Evolutionary conservation across 2,888 invertebrate genomes (phyloP).

Genomic region (Yponomeuta cagnagella): DNA sequence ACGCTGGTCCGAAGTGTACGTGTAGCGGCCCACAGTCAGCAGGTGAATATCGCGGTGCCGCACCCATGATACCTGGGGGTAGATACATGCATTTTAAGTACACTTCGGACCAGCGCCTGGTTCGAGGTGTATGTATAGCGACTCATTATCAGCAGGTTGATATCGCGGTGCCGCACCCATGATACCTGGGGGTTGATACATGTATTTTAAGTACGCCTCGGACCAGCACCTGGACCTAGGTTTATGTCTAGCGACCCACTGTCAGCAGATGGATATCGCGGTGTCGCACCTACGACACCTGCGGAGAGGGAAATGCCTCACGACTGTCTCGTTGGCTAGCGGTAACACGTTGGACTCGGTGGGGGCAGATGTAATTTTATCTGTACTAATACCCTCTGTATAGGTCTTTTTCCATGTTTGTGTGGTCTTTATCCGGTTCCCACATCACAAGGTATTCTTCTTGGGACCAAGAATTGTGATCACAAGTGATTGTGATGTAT

Average conservation of each 20-base stretch:
- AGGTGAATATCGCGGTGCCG: conserved; percentile 93
- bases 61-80: conserved; percentile 90
- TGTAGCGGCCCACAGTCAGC: conserved; percentile 91
- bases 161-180: conserved; percentile 93
- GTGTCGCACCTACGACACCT: conserved; percentile 95
- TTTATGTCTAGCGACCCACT: conserved; percentile 92
- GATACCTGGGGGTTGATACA: conserved; percentile 79
- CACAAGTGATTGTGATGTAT: too few relatives aligned
- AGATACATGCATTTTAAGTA: background rate
- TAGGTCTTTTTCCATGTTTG: too few relatives aligned
- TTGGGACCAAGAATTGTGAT: too few relatives aligned
- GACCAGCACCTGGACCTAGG: conserved; percentile 76
- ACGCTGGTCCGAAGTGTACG: conserved; percentile 88
- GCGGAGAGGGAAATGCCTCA: conserved; percentile 25
- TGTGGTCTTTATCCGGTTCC: too few relatives aligned
- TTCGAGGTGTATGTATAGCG: conserved; percentile 91
- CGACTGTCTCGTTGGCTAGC: too few relatives aligned
- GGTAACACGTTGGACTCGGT: too few relatives aligned
- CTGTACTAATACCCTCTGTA: too few relatives aligned
- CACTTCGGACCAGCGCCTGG: conserved; percentile 48
- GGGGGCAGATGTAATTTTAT: too few relatives aligned
- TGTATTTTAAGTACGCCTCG: too few relatives aligned
- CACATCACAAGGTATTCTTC: too few relatives aligned
- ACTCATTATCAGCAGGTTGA: conserved; percentile 92
- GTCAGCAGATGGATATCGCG: conserved; percentile 93